A percentile compares a stretch with the other conserved stretches of the same genome.
These are phyloP conservation scores for Turnix velox DNA, from an alignment of 2,113 vertebrate species.

Conservation along the genomic window DNA sequence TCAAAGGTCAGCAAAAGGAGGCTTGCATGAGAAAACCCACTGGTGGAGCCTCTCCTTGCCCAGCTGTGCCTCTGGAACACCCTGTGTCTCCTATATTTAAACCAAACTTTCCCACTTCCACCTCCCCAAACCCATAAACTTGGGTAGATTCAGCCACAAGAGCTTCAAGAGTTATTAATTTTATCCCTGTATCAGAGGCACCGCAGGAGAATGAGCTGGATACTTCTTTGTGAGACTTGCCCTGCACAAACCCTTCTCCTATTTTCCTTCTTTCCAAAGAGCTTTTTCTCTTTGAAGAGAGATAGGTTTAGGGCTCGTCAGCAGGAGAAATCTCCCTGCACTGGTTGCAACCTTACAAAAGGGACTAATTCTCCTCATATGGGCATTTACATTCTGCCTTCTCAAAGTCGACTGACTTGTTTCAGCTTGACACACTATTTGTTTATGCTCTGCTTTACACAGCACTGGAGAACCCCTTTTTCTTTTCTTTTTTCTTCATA, in stretches of 20 bases:
- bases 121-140: not conserved
- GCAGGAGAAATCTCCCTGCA: not conserved
- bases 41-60: not conserved
- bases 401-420: conserved; percentile 45
- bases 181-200: not conserved
- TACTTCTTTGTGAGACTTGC: rapidly evolving
- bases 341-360: conserved; percentile 3
- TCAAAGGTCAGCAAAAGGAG: not conserved
- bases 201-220: not conserved
- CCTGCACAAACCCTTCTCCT: not conserved
- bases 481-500: not conserved
- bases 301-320: not conserved
- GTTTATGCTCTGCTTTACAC: not conserved
- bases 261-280: not conserved
- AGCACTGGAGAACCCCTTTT: not conserved
- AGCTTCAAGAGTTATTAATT: not conserved
- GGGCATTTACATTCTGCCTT: conserved; percentile 38
- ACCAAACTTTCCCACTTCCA: not conserved
- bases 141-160: not conserved
- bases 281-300: not conserved
- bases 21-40: not conserved
- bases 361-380: conserved; percentile 6
- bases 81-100: not conserved
- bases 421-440: conserved; percentile 42
- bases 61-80: not conserved